phyloP scores from a whole-genome alignment of 2,888 invertebrate species.

The Megaustenia siamemsis region DNA sequence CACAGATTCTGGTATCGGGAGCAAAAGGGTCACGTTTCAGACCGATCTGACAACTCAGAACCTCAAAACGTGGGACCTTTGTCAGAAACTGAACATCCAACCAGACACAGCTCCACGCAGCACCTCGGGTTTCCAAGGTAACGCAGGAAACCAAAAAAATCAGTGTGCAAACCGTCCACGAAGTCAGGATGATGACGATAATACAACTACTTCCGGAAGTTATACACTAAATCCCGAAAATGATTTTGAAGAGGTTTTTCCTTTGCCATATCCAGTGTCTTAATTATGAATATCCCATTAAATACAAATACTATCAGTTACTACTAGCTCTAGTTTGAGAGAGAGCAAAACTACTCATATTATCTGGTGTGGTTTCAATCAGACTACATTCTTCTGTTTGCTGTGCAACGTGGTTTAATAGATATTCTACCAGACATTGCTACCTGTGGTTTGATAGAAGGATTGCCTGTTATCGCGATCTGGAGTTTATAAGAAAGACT shows the following conservation, averaged over 20 bases:
- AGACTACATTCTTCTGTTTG: too few relatives aligned
- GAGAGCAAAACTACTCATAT: too few relatives aligned
- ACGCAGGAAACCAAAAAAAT: conserved; percentile 12
- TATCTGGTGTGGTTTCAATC: too few relatives aligned
- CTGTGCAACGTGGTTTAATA: too few relatives aligned
- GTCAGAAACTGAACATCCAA: conserved; percentile 47
- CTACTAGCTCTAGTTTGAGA: too few relatives aligned
- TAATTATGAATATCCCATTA: conserved; percentile 30
- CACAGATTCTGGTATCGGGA: not conserved
- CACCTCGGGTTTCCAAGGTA: conserved; percentile 11
- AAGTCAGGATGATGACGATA: conserved; percentile 70
- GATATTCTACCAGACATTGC: too few relatives aligned
- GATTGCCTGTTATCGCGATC: too few relatives aligned
- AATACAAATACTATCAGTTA: too few relatives aligned
- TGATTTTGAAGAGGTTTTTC: conserved; percentile 54
- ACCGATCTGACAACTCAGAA: conserved; percentile 56
- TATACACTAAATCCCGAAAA: conserved; percentile 68
- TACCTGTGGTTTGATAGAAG: too few relatives aligned
- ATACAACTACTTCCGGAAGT: conserved; percentile 74
- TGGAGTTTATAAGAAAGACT: too few relatives aligned
- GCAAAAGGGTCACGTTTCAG: conserved; percentile 57
- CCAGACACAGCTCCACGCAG: not conserved
- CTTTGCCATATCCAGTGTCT: conserved; percentile 49
- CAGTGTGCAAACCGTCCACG: conserved; percentile 36
- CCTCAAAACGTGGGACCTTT: conserved; percentile 54